Conservation (phyloP, 2,113 vertebrate genomes). For the Gadus macrocephalus region DNA sequence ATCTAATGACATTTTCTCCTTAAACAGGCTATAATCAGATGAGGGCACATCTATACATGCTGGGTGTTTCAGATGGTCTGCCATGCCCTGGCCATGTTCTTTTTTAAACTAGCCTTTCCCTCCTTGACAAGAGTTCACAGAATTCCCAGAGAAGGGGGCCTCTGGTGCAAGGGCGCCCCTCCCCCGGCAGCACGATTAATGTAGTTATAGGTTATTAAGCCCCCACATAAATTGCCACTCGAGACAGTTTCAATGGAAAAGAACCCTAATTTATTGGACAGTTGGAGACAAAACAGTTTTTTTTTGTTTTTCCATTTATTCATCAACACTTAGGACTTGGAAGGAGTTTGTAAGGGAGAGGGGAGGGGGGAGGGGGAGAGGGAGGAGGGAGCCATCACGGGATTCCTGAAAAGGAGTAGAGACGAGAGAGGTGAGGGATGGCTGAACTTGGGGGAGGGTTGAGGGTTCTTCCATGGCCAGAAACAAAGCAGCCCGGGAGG, state of each 20-base stretch:
- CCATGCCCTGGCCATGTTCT: background rate
- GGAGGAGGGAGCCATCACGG: background rate
- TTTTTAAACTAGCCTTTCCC: background rate
- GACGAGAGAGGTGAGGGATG: background rate
- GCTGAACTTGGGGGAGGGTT: constrained; percentile 1
- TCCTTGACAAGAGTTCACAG: constrained; percentile 40
- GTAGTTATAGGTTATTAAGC: constrained; percentile 83
- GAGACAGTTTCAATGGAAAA: constrained; percentile 87
- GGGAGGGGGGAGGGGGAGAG: background rate
- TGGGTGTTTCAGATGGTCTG: constrained; percentile 17
- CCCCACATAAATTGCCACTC: constrained; percentile 86
- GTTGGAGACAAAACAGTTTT: constrained; percentile 81
- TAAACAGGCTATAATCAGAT: no score
- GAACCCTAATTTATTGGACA: constrained; percentile 82
- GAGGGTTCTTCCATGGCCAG: background rate
- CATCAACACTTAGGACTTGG: constrained; percentile 65
- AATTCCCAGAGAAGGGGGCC: constrained; percentile 40
- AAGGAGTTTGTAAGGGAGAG: background rate
- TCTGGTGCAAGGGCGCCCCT: constrained; percentile 75
- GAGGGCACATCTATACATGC: no score
- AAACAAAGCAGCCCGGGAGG: background rate
- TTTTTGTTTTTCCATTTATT: constrained; percentile 82
- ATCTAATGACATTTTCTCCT: no score
- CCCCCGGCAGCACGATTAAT: constrained; percentile 78
- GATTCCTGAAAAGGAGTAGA: constrained; percentile 1